Evolutionary conservation across 2,888 invertebrate species (phyloP), one percentile per base, ranked within the genome.

Genomic region (Stomorhina lunata): DNA sequence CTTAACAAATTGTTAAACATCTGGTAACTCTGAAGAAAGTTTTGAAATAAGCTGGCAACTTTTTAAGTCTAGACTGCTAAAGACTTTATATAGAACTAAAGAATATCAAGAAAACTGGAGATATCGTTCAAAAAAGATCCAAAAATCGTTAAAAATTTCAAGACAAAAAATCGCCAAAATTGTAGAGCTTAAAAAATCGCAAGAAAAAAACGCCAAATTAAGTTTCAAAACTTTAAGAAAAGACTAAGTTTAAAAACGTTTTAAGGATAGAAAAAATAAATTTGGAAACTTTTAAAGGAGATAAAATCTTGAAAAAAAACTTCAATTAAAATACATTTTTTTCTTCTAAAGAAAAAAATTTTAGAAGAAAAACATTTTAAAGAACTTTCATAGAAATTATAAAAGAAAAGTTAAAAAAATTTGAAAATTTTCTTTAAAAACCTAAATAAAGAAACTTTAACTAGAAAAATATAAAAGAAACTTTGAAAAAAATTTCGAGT

Each of bases 301-400:
- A 63, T 69, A 29, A 34, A 61, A 63, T 32, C 27, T 48, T 6
- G 20, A 15, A 66, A 57, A n/a, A 40, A 48, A 37, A 55, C 45
- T 73, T 73, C 57, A 55, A 61, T 68, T 27, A 43, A 53, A 73
- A 73, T 63, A 73, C 7, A 73, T 53, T 63, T 73, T 61, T 40
- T 43, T 9, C 12, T 59, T 10, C 9, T 27, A 69, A 7, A 53
- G n/a, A 2, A 7, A 50, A 5, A 32, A 59, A 45, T 34, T 25
- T 29, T 32, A 77, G 50, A 15, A 55, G 43, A 66, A 65, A 40
- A 55, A 32, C 25, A 43, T 22, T 53, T n/a, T 25, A 34, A 29
- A 15, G 50, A 50, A 6, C 27, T 22, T 10, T 22, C 20, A 48
- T 25, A 48, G 7, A 32, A 50, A 15, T 34, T 10, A 3, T 15